phyloP scores from a whole-genome alignment of 2,113 vertebrate genomes.

The Cygnus atratus region DNA sequence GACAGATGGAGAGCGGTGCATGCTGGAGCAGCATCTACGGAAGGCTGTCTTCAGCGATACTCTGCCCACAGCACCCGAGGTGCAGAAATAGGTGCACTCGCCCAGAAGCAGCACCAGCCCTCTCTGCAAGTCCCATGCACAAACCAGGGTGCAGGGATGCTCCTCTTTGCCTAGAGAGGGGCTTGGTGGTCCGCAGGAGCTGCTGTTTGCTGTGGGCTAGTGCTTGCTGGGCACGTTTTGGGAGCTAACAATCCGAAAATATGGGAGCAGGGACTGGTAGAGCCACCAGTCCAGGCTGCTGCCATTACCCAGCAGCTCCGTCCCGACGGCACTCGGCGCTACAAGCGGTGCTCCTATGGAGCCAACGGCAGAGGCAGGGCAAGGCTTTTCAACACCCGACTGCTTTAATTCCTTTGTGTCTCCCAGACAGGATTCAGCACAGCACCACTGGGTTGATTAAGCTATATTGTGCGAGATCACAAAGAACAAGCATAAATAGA shows the following conservation, averaged over 20 bases:
- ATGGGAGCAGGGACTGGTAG: background rate
- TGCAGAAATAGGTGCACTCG: background rate
- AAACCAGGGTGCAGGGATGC: accelerated
- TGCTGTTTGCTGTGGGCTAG: accelerated
- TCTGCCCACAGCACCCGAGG: accelerated
- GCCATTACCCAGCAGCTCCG: background rate
- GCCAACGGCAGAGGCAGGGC: background rate
- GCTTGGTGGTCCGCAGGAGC: background rate
- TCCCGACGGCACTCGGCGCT: accelerated
- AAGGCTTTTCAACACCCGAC: background rate
- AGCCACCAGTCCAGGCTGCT: accelerated
- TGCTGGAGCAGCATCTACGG: background rate
- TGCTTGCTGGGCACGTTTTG: accelerated
- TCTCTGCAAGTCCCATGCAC: background rate
- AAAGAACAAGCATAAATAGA: background rate
- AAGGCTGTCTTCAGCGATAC: accelerated
- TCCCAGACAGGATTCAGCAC: conserved; percentile 3
- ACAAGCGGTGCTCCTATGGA: accelerated
- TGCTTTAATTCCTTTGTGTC: background rate
- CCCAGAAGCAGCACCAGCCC: background rate
- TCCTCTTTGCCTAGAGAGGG: accelerated
- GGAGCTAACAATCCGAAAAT: accelerated
- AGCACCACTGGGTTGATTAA: conserved; percentile 7
- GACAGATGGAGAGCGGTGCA: background rate
- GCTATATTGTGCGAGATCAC: background rate